phyloP scores from a whole-genome alignment of 2,797 vertebrate species.

The Poeciliopsis gracilis region DNA sequence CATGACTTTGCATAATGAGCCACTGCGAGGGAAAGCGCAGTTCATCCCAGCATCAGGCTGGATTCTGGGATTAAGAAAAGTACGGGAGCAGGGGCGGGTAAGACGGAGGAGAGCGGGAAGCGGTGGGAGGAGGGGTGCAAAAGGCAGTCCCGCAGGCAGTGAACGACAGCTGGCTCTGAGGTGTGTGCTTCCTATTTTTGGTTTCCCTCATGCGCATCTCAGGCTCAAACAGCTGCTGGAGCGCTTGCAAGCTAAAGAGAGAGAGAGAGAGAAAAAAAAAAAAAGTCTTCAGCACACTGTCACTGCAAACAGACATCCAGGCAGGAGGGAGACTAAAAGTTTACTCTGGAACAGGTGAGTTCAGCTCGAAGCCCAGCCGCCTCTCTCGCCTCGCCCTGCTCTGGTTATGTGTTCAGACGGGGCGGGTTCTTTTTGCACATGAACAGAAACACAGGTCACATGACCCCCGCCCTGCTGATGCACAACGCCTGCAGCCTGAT shows the following conservation, averaged over 20 bases:
- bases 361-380: slow-evolving; percentile 22
- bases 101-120: slow-evolving; percentile 26
- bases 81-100: background rate
- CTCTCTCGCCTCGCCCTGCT: slow-evolving; percentile 1
- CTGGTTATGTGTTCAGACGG: slow-evolving; percentile 28
- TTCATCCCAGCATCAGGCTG: slow-evolving; percentile 46
- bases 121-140: slow-evolving; percentile 35
- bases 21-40: slow-evolving; percentile 28
- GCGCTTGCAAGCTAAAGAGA: slow-evolving; percentile 56
- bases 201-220: slow-evolving; percentile 68
- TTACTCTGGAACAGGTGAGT: slow-evolving; percentile 43
- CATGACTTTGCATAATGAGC: slow-evolving; percentile 57
- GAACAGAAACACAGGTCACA: slow-evolving; percentile 49
- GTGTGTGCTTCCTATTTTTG: slow-evolving; percentile 81
- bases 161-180: slow-evolving; percentile 78
- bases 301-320: slow-evolving; percentile 30
- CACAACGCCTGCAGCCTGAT: slow-evolving; percentile 48
- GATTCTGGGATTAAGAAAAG: slow-evolving; percentile 32
- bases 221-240: slow-evolving; percentile 77
- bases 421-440: slow-evolving; percentile 24
- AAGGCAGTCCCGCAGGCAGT: slow-evolving; percentile 68
- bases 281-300: slow-evolving; percentile 34
- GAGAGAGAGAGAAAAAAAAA: slow-evolving; percentile 34
- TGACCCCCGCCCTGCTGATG: slow-evolving; percentile 39
- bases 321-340: slow-evolving; percentile 34